phyloP scores from a whole-genome alignment of 2,113 vertebrate genomes.

The Tricholaema leucomelas region DNA sequence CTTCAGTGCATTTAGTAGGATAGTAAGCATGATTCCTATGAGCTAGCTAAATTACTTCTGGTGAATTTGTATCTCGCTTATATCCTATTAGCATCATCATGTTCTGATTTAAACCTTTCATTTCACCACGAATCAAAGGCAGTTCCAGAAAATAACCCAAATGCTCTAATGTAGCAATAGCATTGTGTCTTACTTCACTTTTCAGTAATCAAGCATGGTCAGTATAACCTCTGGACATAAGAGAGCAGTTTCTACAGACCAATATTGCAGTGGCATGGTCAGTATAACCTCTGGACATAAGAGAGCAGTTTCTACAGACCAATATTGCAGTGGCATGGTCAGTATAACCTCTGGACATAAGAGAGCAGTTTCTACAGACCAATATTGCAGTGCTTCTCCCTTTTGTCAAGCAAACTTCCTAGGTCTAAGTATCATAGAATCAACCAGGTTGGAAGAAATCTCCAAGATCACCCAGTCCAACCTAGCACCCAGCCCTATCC shows the following conservation, averaged over 20 bases:
- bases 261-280: not conserved
- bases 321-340: not conserved
- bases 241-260: not conserved
- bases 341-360: not conserved
- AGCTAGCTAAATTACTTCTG: slow-evolving; percentile 12
- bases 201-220: not conserved
- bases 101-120: slow-evolving; percentile 8
- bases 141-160: not conserved
- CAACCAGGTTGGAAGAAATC: too few relatives aligned
- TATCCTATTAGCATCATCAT: not conserved
- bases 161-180: not conserved
- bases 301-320: not conserved
- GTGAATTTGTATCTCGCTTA: slow-evolving; percentile 1
- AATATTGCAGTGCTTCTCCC: not conserved
- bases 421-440: not conserved
- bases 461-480: too few relatives aligned
- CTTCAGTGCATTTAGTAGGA: not conserved
- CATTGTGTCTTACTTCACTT: not conserved
- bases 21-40: not conserved
- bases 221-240: not conserved
- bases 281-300: not conserved
- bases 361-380: not conserved
- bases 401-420: not conserved
- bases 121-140: slow-evolving; percentile 24
- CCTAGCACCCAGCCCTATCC: too few relatives aligned